A percentile compares a stretch with the other conserved stretches of the same genome.
These are phyloP conservation scores for Apis dorsata DNA, from an alignment of 1,140 invertebrate genomes.

Conservation along the genomic window DNA sequence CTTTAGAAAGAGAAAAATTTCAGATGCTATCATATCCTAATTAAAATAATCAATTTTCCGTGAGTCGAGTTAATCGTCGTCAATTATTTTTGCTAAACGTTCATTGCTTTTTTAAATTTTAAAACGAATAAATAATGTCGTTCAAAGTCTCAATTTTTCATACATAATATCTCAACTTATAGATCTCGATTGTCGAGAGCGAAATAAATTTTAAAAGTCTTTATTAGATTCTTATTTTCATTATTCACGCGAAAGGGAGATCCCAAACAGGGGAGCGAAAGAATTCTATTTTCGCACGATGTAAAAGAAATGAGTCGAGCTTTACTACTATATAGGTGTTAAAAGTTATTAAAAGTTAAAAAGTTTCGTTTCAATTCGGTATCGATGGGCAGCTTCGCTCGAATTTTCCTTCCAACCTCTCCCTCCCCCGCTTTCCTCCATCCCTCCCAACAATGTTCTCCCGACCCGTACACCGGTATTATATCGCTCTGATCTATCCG, in stretches of 20 bases:
- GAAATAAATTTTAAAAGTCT: too few relatives aligned
- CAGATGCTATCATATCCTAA: neutral
- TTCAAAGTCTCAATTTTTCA: too few relatives aligned
- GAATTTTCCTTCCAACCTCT: neutral
- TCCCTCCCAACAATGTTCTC: conserved; percentile 54
- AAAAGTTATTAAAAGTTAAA: conserved; percentile 61
- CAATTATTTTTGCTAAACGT: neutral
- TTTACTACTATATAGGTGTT: conserved; percentile 11
- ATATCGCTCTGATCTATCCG: conserved; percentile 73
- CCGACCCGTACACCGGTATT: conserved; percentile 36
- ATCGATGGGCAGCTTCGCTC: neutral
- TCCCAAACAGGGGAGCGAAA: neutral
- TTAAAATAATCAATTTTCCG: neutral
- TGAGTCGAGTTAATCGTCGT: too few relatives aligned
- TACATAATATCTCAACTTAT: too few relatives aligned
- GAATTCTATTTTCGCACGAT: conserved; percentile 2
- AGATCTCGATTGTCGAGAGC: too few relatives aligned
- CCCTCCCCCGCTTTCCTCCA: conserved; percentile 29
- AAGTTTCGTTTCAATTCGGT: conserved; percentile 43
- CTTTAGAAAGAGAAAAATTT: neutral
- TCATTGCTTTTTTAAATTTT: neutral
- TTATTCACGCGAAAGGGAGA: too few relatives aligned
- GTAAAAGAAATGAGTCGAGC: neutral
- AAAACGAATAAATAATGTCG: neutral
- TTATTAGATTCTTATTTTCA: too few relatives aligned